Conservation (phyloP, 2,797 vertebrate genomes). For the Rallus crepitans region DNA sequence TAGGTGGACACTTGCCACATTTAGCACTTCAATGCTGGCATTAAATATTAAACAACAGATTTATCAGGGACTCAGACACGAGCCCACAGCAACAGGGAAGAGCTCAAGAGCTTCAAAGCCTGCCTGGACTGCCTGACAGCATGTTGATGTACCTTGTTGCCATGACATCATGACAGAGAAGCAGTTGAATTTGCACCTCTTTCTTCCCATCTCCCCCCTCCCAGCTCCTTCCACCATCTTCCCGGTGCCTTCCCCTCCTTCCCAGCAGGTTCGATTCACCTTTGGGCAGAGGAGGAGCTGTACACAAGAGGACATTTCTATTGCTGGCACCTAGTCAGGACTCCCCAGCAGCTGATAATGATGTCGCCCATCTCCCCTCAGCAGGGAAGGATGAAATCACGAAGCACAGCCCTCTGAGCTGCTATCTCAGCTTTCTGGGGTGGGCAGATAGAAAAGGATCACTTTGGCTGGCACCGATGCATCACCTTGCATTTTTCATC, state of each 20-base stretch:
- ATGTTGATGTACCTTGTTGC: neutral
- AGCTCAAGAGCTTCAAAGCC: constrained; percentile 29
- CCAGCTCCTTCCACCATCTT: neutral
- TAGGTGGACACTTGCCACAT: neutral
- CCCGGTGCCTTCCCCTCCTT: neutral
- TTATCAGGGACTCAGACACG: neutral
- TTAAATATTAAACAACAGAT: constrained; percentile 22
- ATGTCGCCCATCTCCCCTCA: neutral
- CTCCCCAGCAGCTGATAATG: neutral
- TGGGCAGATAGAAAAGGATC: neutral
- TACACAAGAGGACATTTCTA: neutral
- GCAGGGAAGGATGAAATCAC: neutral
- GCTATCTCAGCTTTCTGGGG: neutral
- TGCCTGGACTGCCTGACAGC: neutral
- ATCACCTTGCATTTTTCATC: neutral
- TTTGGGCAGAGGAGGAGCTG: neutral
- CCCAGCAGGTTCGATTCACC: neutral
- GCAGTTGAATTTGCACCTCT: neutral
- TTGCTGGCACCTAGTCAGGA: neutral
- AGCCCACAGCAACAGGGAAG: neutral
- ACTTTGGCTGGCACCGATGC: neutral
- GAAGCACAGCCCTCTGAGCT: neutral
- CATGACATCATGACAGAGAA: neutral
- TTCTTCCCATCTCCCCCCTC: neutral
- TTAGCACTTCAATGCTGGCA: neutral